Conservation (phyloP, 2,797 vertebrate genomes). For the Hydrocynus forskahlii region DNA sequence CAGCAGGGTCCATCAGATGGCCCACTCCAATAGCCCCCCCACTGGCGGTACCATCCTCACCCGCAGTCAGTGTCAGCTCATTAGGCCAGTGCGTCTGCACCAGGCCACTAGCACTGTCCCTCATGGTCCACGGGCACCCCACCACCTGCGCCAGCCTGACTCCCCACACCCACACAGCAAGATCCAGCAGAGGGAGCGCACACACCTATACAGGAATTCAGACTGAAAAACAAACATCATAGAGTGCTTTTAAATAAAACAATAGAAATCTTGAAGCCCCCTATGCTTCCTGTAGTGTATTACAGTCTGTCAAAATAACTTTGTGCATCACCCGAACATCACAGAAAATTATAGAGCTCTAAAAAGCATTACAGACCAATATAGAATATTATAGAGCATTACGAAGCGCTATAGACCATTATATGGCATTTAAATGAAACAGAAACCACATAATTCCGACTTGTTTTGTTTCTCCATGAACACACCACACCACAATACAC, state of each 20-base stretch:
- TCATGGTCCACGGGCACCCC: conserved; percentile 81
- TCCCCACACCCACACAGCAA: conserved; percentile 62
- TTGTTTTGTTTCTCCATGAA: too few relatives aligned
- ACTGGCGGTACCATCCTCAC: conserved; percentile 72
- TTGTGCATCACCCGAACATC: too few relatives aligned
- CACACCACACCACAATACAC: too few relatives aligned
- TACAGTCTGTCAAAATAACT: too few relatives aligned
- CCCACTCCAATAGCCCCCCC: conserved; percentile 75
- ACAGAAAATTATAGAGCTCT: too few relatives aligned
- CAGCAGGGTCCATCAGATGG: conserved; percentile 76
- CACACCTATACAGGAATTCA: not conserved
- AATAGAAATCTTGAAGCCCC: not conserved
- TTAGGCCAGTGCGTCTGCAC: conserved; percentile 82
- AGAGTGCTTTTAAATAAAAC: too few relatives aligned
- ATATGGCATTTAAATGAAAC: too few relatives aligned
- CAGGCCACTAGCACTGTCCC: conserved; percentile 81
- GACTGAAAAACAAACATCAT: not conserved
- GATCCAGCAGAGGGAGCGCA: not conserved
- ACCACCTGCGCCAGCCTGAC: conserved; percentile 81
- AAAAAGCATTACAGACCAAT: too few relatives aligned
- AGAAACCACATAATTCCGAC: too few relatives aligned
- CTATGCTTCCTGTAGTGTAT: not conserved
- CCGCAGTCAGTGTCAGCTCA: conserved; percentile 77
- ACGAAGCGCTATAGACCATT: too few relatives aligned
- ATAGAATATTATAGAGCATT: too few relatives aligned